Evolutionary conservation across 2,797 vertebrate species (phyloP).

Genomic region (Rhinatrema bivittatum): DNA sequence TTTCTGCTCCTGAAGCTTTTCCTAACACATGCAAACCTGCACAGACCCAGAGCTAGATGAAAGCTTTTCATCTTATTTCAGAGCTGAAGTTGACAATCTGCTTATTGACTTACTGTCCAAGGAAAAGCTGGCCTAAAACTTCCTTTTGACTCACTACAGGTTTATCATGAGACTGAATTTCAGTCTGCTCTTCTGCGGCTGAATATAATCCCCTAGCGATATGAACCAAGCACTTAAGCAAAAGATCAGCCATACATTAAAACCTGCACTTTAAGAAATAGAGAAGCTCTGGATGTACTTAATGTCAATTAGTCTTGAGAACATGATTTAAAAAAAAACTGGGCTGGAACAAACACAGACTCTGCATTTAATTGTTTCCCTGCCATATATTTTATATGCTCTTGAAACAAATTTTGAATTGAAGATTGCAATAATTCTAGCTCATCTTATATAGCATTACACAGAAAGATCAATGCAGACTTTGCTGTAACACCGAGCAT

Average conservation of each 20-base stretch:
- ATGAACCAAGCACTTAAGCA: not conserved
- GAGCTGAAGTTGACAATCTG: slow-evolving; percentile 8
- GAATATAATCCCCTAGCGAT: not conserved
- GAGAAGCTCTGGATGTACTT: no score
- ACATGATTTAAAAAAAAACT: no score
- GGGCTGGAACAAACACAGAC: no score
- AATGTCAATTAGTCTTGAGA: no score
- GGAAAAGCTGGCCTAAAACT: slow-evolving; percentile 1
- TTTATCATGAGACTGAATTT: not conserved
- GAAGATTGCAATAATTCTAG: no score
- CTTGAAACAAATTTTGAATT: no score
- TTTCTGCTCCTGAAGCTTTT: not conserved
- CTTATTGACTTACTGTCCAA: not conserved
- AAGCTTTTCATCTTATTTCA: slow-evolving; percentile 5
- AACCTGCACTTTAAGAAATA: not conserved
- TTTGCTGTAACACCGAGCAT: no score
- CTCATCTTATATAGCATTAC: no score
- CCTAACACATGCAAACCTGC: not conserved
- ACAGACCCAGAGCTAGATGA: not conserved
- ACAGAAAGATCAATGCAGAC: no score
- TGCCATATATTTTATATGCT: no score
- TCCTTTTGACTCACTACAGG: not conserved
- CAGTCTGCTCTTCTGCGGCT: slow-evolving; percentile 2
- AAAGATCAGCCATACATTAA: not conserved
- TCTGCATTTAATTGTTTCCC: no score